Conservation (phyloP, 1,140 invertebrate genomes). For the Panonychus citri region DNA sequence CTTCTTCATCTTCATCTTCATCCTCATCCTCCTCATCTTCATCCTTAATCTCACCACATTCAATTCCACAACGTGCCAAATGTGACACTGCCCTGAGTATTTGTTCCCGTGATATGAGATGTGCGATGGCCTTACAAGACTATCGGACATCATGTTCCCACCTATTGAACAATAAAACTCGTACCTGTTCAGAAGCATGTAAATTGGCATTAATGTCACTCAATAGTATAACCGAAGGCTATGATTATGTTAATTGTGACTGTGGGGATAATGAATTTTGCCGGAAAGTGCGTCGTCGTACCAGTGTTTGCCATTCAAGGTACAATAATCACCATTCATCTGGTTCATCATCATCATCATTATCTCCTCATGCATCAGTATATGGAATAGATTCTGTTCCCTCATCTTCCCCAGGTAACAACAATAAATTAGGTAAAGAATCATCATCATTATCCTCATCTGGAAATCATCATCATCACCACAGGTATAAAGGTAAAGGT, state of each 20-base stretch:
- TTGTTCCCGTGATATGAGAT: neutral
- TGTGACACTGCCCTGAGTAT: neutral
- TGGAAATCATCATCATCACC: too few relatives aligned
- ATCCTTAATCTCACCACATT: too few relatives aligned
- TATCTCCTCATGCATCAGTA: neutral
- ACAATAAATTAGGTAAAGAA: too few relatives aligned
- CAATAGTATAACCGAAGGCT: neutral
- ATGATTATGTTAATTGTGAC: constrained; percentile 6
- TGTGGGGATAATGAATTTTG: constrained; percentile 6
- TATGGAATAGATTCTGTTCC: too few relatives aligned
- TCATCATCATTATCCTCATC: too few relatives aligned
- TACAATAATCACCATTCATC: neutral
- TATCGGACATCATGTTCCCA: constrained; percentile 4
- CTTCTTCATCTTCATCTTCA: too few relatives aligned
- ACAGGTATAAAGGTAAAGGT: too few relatives aligned
- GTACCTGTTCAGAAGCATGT: constrained; percentile 4
- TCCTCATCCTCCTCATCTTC: too few relatives aligned
- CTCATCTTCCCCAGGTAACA: too few relatives aligned
- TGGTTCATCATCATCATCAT: neutral
- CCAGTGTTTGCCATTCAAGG: neutral
- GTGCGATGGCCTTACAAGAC: constrained; percentile 3
- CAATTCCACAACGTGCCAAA: too few relatives aligned
- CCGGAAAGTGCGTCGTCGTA: neutral
- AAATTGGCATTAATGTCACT: constrained; percentile 1
- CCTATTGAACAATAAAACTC: neutral